Percentiles rank a stretch among this genome's conserved stretches.
Conservation (phyloP, 2,888 invertebrate genomes). For the Pterostichus madidus region DNA sequence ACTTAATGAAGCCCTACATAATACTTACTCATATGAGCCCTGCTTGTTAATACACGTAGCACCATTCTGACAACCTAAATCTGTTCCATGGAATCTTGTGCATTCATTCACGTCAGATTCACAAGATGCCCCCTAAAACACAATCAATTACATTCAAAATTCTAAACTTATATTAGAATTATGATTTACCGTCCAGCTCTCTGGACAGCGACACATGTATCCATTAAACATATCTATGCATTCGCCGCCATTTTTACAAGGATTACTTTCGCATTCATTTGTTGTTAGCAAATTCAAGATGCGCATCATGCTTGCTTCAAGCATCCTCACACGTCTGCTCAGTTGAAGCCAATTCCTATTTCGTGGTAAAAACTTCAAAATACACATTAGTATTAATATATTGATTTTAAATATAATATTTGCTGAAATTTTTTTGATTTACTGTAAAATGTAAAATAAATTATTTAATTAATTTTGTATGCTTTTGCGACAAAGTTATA, state of each 20-base stretch:
- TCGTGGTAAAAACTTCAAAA: conserved; percentile 69
- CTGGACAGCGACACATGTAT: conserved; percentile 87
- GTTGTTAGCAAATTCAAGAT: conserved; percentile 77
- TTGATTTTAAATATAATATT: too few species aligned
- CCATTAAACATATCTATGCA: conserved; percentile 86
- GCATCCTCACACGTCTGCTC: conserved; percentile 75
- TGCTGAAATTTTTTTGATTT: conserved; percentile 69
- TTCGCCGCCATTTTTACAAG: conserved; percentile 91
- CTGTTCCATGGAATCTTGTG: conserved; percentile 87
- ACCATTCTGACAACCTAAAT: conserved; percentile 94
- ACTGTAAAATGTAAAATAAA: too few species aligned
- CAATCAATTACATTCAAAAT: not conserved
- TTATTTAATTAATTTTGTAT: too few species aligned
- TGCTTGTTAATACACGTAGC: conserved; percentile 89
- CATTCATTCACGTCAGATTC: conserved; percentile 94
- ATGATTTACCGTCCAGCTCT: conserved; percentile 88
- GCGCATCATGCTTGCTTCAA: conserved; percentile 76
- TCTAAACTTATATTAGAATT: conserved; percentile 18
- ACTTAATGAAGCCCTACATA: too few species aligned
- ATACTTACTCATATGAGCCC: conserved; percentile 86
- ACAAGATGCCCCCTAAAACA: conserved; percentile 83
- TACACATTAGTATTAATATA: conserved; percentile 62
- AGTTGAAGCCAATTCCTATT: conserved; percentile 70
- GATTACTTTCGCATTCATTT: conserved; percentile 86
- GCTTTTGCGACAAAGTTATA: too few species aligned